These are phyloP conservation scores for Patella caerulea DNA, from an alignment of 2,888 invertebrate genomes.

Conservation along the genomic window DNA sequence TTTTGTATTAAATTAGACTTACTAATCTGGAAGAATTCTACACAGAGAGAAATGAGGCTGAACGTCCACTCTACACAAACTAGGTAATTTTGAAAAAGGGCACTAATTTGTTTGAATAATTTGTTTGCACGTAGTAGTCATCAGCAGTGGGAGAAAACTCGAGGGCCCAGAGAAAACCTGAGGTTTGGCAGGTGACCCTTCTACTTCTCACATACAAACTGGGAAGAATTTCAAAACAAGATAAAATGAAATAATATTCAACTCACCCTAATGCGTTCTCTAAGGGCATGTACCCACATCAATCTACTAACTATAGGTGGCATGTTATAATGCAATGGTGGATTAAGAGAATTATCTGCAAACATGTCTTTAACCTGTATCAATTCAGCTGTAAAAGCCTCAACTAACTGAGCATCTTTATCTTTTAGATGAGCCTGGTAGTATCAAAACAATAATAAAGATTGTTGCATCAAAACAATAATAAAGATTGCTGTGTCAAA, in stretches of 20 bases:
- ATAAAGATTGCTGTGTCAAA: background rate
- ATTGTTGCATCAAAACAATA: background rate
- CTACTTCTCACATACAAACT: no score
- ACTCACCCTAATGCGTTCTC: slow-evolving; percentile 65
- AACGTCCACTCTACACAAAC: no score
- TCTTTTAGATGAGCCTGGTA: slow-evolving; percentile 60
- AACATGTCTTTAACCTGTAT: slow-evolving; percentile 64
- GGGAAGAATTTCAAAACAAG: no score
- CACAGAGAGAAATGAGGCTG: no score
- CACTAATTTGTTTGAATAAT: no score
- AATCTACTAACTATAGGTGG: slow-evolving; percentile 68
- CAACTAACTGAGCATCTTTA: slow-evolving; percentile 61
- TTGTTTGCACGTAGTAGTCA: no score
- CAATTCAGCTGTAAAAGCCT: slow-evolving; percentile 64
- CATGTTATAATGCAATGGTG: slow-evolving; percentile 67
- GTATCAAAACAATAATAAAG: background rate
- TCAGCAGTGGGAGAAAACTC: no score
- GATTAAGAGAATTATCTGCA: slow-evolving; percentile 49
- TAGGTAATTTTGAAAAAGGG: no score
- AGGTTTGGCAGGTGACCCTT: no score
- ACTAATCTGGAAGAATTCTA: no score
- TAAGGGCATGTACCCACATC: slow-evolving; percentile 67
- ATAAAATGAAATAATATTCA: background rate
- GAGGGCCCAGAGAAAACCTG: no score
- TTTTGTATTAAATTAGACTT: no score